These are phyloP conservation scores for Andrena fulva DNA, from an alignment of 2,888 invertebrate genomes.

Conservation along the genomic window DNA sequence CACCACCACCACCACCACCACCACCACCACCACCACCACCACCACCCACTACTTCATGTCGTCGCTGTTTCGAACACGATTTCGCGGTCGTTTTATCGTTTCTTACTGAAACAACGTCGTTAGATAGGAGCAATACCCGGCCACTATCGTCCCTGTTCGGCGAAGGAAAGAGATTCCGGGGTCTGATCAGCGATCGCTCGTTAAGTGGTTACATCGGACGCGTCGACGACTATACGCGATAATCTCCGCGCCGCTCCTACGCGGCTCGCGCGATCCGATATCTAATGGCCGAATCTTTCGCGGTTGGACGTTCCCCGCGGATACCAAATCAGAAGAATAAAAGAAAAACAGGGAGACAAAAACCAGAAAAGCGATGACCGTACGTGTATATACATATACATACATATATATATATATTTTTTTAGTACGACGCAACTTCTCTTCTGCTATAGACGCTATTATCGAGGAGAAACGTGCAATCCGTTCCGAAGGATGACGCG, in stretches of 20 bases:
- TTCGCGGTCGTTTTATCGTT: constrained; percentile 57
- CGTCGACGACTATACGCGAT: background rate
- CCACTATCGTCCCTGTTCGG: constrained; percentile 33
- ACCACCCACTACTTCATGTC: constrained; percentile 34
- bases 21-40: constrained; percentile 32
- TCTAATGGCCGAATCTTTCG: constrained; percentile 32
- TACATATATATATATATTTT: constrained; percentile 53
- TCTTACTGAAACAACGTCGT: constrained; percentile 50
- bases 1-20: constrained; percentile 32
- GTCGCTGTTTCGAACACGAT: constrained; percentile 48
- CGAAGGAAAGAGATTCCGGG: constrained; percentile 67
- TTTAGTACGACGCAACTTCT: constrained; percentile 58
- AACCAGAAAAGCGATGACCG: constrained; percentile 3
- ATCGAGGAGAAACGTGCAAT: constrained; percentile 27
- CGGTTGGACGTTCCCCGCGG: constrained; percentile 47
- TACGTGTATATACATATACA: constrained; percentile 41
- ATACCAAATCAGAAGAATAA: background rate
- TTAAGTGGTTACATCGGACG: background rate
- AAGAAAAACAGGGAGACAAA: background rate
- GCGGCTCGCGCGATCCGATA: constrained; percentile 14
- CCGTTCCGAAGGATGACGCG: constrained; percentile 26
- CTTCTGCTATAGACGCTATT: constrained; percentile 44
- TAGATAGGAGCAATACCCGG: constrained; percentile 42
- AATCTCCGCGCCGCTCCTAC: background rate
- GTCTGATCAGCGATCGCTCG: constrained; percentile 42